Evolutionary conservation across 2,113 vertebrate genomes (phyloP).

Genomic region (Carettochelys insculpta): DNA sequence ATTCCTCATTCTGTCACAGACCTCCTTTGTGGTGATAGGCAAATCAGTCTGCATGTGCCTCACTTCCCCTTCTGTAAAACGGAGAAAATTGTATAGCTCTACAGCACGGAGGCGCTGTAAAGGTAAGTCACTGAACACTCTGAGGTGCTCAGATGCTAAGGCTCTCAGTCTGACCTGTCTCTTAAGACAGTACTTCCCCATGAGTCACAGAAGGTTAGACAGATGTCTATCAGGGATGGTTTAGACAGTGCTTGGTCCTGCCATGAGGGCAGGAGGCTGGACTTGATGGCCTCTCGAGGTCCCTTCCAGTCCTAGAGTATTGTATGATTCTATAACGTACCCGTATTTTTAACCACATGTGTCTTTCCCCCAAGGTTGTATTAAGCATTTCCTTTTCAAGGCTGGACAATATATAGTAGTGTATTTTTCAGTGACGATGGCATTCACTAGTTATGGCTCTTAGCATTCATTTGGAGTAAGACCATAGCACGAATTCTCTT

Average conservation of each 20-base stretch:
- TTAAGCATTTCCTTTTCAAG: background rate
- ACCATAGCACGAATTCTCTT: background rate
- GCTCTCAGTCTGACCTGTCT: rapidly evolving
- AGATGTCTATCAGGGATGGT: too few relatives aligned
- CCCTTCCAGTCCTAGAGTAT: too few relatives aligned
- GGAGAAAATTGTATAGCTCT: background rate
- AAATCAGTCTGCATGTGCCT: background rate
- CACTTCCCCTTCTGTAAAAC: background rate
- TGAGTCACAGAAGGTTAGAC: background rate
- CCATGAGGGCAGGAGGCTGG: too few relatives aligned
- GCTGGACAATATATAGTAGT: background rate
- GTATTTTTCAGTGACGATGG: background rate
- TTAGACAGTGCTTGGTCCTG: too few relatives aligned
- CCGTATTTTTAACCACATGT: background rate
- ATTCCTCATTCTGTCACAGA: background rate
- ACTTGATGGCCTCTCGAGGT: too few relatives aligned
- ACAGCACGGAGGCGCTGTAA: rapidly evolving
- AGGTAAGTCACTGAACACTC: background rate
- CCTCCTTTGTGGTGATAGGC: background rate
- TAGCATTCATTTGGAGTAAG: background rate
- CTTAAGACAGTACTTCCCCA: background rate
- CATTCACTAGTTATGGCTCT: background rate
- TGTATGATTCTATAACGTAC: too few relatives aligned
- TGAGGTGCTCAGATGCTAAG: background rate
- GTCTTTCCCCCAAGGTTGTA: background rate